A percentile compares a stretch with the other conserved stretches of the same genome.
Conservation (phyloP, 2,888 invertebrate genomes). For the Nemurella pictetii region DNA sequence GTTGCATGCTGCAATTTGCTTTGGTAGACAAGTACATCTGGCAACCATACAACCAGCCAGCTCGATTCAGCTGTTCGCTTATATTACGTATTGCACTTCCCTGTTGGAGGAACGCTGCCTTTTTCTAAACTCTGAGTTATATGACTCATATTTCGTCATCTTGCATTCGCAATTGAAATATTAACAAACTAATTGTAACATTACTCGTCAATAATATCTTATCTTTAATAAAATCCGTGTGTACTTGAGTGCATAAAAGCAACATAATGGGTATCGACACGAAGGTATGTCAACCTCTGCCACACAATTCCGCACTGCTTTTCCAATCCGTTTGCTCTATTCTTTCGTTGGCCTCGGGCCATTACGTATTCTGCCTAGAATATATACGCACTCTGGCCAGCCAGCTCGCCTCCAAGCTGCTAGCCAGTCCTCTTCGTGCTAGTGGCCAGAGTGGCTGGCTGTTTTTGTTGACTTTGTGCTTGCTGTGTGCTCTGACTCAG, state of each 20-base stretch:
- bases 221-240: too few relatives aligned
- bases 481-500: background rate
- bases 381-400: background rate
- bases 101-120: background rate
- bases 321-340: background rate
- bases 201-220: too few relatives aligned
- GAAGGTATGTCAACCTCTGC: background rate
- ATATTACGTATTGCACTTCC: background rate
- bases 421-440: background rate
- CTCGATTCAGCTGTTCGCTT: background rate
- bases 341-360: background rate
- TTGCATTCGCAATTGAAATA: background rate
- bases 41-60: too few relatives aligned
- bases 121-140: background rate
- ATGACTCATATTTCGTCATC: background rate
- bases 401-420: background rate
- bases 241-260: too few relatives aligned
- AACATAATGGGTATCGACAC: background rate
- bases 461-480: background rate
- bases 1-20: background rate
- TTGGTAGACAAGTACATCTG: too few relatives aligned
- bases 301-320: background rate
- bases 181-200: too few relatives aligned
- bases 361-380: background rate
- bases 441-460: background rate